Base-by-base conservation (phyloP, 1,140 invertebrate genomes). In the Polypedilum vanderplanki region DNA sequence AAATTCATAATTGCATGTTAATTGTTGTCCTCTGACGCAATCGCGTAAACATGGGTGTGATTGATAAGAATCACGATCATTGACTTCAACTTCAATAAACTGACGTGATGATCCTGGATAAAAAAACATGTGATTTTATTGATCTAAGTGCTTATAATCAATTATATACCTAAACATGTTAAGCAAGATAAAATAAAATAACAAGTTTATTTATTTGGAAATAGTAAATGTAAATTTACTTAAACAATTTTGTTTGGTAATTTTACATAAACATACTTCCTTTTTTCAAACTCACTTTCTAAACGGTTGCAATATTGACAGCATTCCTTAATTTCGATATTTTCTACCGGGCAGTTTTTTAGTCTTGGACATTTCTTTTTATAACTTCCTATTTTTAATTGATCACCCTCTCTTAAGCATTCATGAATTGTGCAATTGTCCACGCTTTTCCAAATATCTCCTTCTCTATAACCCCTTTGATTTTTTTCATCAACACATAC, bases 361-460 rank as follows among this genome's bases (percentile, higher is more conserved):
- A 83, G 33, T 0, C 77, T 77, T 0, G 78, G 78, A 75, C 81
- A 83, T 7, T 73, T 77, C 20, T 80, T 79, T n/a, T 78, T 75
- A 74, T 80, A 83, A n/a, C 77, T 77, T 22, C 80, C 79, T 20
- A 83, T 78, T 7, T 77, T 77, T 18, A 77, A 41, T 9, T 79
- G 77, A 7, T 18, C 15, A 8, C 65, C 17, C 7, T 70, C 20
- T 18, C 20, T 70, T 0, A 75, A 75, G 70, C 81, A 83, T 73
- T 82, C 80, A 41, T 79, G 67, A 15, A 82, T 67, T 1, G 79
- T 81, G 74, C 81, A 83, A 41, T 80, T 79, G 73, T 79, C 80
- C 10, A 79, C 75, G 15, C 79, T 81, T 64, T 81, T 81, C 81
- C 81, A 83, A 15, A 79, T 79, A 33, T 81, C 78, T 0, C 81